Percentiles rank a stretch among this genome's conserved stretches.
Evolutionary conservation across 2,113 vertebrate genomes (phyloP).

Genomic region (Proterorhinus semilunaris): DNA sequence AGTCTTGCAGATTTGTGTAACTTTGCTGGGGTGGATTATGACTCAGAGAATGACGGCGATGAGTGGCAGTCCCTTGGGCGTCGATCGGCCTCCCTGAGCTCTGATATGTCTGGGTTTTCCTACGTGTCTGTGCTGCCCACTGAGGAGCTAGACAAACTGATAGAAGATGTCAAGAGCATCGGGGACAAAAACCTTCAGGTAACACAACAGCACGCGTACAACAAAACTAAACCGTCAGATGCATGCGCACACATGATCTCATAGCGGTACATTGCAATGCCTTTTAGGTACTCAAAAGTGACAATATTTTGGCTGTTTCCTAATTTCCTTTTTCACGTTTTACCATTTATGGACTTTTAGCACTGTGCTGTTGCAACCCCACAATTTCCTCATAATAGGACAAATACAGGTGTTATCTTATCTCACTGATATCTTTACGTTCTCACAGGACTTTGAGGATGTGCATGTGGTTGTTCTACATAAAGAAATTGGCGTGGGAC

Average conservation of each 20-base stretch:
- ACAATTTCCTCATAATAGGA: too few relatives aligned
- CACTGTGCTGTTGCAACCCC: too few relatives aligned
- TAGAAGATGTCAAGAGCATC: constrained; percentile 73
- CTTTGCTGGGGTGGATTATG: constrained; percentile 70
- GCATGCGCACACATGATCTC: too few relatives aligned
- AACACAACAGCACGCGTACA: neutral
- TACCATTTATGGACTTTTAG: too few relatives aligned
- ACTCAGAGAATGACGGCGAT: constrained; percentile 51
- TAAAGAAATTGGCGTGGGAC: constrained; percentile 76
- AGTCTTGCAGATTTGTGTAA: constrained; percentile 77
- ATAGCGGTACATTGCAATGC: too few relatives aligned
- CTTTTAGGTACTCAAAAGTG: too few relatives aligned
- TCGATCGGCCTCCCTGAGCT: constrained; percentile 71
- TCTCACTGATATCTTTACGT: neutral
- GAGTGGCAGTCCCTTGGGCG: constrained; percentile 34
- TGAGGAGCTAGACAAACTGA: constrained; percentile 75
- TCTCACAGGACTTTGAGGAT: constrained; percentile 68
- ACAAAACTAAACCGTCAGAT: too few relatives aligned
- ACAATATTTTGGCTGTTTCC: too few relatives aligned
- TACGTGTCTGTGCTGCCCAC: constrained; percentile 73
- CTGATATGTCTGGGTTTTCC: constrained; percentile 74
- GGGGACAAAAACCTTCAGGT: constrained; percentile 74
- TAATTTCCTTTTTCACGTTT: too few relatives aligned
- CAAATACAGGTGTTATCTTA: too few relatives aligned
- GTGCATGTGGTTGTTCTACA: constrained; percentile 82